phyloP scores from a whole-genome alignment of 1,140 invertebrate genomes.

The Drosophila elegans region DNA sequence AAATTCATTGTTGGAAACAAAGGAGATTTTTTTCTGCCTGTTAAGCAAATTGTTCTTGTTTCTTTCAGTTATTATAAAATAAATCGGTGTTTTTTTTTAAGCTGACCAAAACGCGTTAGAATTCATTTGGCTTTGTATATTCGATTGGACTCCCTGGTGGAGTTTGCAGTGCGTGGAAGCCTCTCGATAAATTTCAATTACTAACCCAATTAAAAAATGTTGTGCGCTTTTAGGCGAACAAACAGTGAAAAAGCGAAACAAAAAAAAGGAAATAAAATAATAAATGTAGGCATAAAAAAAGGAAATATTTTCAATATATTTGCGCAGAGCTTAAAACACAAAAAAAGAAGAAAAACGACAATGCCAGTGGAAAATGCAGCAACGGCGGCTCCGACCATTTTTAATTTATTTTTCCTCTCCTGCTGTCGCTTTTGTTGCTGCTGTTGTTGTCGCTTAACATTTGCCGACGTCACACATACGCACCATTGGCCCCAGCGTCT shows the following conservation, averaged over 20 bases:
- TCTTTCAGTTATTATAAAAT: slow-evolving; percentile 1
- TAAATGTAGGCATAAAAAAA: slow-evolving; percentile 50
- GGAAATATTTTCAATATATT: slow-evolving; percentile 62
- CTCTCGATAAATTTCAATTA: slow-evolving; percentile 83
- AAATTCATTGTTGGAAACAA: slow-evolving; percentile 1
- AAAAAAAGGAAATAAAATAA: slow-evolving; percentile 62
- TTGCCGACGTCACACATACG: slow-evolving; percentile 62
- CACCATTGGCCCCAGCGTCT: slow-evolving; percentile 49
- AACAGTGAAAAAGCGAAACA: slow-evolving; percentile 45
- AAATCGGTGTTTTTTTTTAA: slow-evolving; percentile 16
- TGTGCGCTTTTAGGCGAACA: slow-evolving; percentile 77
- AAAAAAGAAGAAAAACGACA: slow-evolving; percentile 42
- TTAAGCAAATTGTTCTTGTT: background rate
- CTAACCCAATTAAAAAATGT: slow-evolving; percentile 83
- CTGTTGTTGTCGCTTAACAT: slow-evolving; percentile 44
- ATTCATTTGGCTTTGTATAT: slow-evolving; percentile 61
- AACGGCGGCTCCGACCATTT: slow-evolving; percentile 55
- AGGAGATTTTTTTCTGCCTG: background rate
- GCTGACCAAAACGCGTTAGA: slow-evolving; percentile 49
- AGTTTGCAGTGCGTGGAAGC: slow-evolving; percentile 52
- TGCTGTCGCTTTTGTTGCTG: slow-evolving; percentile 4
- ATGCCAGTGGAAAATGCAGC: slow-evolving; percentile 50
- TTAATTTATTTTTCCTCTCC: slow-evolving; percentile 59
- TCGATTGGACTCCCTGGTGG: slow-evolving; percentile 14
- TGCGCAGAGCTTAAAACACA: slow-evolving; percentile 44